These are phyloP conservation scores for Sarcophaga variegata DNA, from an alignment of 2,888 invertebrate genomes.

Conservation along the genomic window DNA sequence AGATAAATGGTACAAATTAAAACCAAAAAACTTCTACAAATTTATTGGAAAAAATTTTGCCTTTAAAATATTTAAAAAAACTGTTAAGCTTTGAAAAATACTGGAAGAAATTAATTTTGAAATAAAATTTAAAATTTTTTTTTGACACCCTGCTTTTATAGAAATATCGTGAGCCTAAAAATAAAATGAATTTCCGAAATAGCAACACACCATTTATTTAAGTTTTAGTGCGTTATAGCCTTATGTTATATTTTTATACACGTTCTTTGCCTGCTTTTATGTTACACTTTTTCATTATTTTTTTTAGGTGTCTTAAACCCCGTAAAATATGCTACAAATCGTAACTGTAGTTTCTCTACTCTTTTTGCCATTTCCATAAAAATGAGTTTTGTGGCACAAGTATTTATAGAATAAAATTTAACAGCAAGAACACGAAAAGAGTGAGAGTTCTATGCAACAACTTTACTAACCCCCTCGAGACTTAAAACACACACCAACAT, in stretches of 20 bases:
- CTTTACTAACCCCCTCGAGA: constrained; percentile 43
- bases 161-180: too few relatives aligned
- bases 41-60: too few relatives aligned
- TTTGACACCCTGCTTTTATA: too few relatives aligned
- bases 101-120: too few relatives aligned
- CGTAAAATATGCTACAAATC: constrained; percentile 52
- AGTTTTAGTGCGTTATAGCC: neutral
- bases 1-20: too few relatives aligned
- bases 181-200: too few relatives aligned
- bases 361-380: constrained; percentile 39
- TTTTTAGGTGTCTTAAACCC: neutral
- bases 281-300: neutral
- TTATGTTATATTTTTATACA: neutral
- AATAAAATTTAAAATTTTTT: too few relatives aligned
- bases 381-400: constrained; percentile 14
- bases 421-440: neutral
- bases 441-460: constrained; percentile 49
- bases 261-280: neutral
- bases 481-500: neutral
- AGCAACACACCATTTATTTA: neutral
- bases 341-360: constrained; percentile 19
- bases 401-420: neutral
- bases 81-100: too few relatives aligned
- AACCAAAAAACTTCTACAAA: too few relatives aligned
- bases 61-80: too few relatives aligned